A percentile compares a stretch with the other conserved stretches of the same genome.
These are phyloP conservation scores for Chrysolina haemoptera DNA, from an alignment of 2,888 invertebrate species.

Conservation along the genomic window DNA sequence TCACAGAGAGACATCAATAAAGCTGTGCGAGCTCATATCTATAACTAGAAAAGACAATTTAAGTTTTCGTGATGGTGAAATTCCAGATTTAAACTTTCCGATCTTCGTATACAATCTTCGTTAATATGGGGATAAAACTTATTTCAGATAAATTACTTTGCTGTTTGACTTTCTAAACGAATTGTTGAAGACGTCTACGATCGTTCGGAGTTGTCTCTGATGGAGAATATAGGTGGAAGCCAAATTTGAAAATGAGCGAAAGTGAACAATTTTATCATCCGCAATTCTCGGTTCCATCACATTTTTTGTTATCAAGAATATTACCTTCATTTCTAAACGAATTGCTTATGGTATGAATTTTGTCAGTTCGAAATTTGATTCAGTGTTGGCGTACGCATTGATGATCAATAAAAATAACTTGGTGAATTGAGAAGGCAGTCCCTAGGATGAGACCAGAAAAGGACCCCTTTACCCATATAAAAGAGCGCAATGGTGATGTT, in stretches of 20 bases:
- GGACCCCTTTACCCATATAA: too few relatives aligned
- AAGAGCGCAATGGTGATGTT: too few relatives aligned
- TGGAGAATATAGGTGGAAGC: not conserved
- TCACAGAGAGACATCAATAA: not conserved
- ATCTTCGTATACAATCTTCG: not conserved
- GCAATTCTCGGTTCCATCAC: too few relatives aligned
- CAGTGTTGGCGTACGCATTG: too few relatives aligned
- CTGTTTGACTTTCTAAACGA: conserved; percentile 5
- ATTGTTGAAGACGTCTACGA: not conserved
- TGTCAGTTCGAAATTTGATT: too few relatives aligned
- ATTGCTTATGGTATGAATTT: too few relatives aligned
- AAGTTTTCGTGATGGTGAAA: not conserved
- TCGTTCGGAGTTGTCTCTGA: not conserved
- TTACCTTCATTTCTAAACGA: too few relatives aligned
- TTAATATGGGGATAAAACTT: conserved; percentile 9
- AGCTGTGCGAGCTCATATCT: conserved; percentile 6
- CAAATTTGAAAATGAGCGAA: not conserved
- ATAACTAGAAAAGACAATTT: conserved; percentile 14
- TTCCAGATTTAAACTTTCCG: not conserved
- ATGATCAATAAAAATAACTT: too few relatives aligned
- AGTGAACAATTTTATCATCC: not conserved
- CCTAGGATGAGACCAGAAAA: too few relatives aligned
- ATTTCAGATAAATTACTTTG: conserved; percentile 7
- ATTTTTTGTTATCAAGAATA: too few relatives aligned
- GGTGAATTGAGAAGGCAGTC: too few relatives aligned